Conservation (phyloP, 1,140 invertebrate species). For the Amyelois transitella region DNA sequence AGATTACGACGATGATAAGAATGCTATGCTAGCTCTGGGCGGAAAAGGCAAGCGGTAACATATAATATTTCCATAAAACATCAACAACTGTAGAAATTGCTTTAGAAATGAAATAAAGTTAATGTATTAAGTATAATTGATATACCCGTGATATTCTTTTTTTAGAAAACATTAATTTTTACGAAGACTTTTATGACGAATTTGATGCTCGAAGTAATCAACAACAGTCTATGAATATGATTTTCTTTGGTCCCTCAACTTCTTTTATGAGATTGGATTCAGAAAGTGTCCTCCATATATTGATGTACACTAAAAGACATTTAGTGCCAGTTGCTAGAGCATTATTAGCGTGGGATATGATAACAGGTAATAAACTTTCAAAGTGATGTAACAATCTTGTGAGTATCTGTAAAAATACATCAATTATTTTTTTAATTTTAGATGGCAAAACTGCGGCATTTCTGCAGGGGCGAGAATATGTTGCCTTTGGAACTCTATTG, state of each 20-base stretch:
- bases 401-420: no score
- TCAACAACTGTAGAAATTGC: no score
- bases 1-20: slow-evolving; percentile 58
- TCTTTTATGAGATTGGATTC: slow-evolving; percentile 54
- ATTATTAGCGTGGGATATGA: slow-evolving; percentile 53
- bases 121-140: no score
- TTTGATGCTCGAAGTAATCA: slow-evolving; percentile 40
- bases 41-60: slow-evolving; percentile 32
- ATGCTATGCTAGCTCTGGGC: slow-evolving; percentile 52
- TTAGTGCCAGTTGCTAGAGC: slow-evolving; percentile 45
- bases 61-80: no score
- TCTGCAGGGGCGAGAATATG: slow-evolving; percentile 52
- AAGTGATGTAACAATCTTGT: no score
- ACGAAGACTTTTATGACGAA: slow-evolving; percentile 58
- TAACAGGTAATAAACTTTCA: slow-evolving; percentile 52
- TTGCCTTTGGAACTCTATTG: slow-evolving; percentile 50
- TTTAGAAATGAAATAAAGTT: no score
- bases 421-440: slow-evolving; percentile 20
- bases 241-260: slow-evolving; percentile 51
- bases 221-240: slow-evolving; percentile 57
- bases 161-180: slow-evolving; percentile 21
- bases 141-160: no score
- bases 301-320: slow-evolving; percentile 45
- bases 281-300: slow-evolving; percentile 53
- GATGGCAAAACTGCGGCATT: slow-evolving; percentile 62